A percentile compares a stretch with the other conserved stretches of the same genome.
Evolutionary conservation across 2,797 vertebrate species (phyloP).

Genomic region (Tadarida brasiliensis): DNA sequence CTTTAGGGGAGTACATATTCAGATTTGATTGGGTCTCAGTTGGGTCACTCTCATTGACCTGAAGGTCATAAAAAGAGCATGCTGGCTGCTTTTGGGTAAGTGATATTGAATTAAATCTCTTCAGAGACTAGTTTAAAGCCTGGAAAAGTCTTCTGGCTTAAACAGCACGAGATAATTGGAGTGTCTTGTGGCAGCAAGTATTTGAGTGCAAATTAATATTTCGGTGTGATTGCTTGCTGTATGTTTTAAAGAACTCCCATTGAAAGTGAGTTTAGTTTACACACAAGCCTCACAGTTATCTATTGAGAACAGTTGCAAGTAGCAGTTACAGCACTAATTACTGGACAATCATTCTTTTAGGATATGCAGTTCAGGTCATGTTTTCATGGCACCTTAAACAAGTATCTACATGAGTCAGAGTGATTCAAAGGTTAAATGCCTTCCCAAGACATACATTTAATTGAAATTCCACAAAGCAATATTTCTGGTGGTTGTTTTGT

Average conservation of each 20-base stretch:
- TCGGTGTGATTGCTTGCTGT: constrained; percentile 71
- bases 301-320: constrained; percentile 66
- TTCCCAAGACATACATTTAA: constrained; percentile 58
- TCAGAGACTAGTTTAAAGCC: constrained; percentile 83
- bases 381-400: constrained; percentile 60
- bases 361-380: constrained; percentile 66
- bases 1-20: constrained; percentile 77
- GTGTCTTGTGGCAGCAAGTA: constrained; percentile 73
- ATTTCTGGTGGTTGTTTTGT: neutral
- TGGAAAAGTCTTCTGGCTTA: constrained; percentile 80
- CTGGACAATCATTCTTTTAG: constrained; percentile 40
- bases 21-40: constrained; percentile 76
- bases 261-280: constrained; percentile 69
- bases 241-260: constrained; percentile 69
- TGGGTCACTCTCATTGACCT: constrained; percentile 80
- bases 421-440: constrained; percentile 50
- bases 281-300: constrained; percentile 57
- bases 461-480: neutral
- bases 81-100: constrained; percentile 75
- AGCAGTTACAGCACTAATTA: constrained; percentile 67
- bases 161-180: constrained; percentile 80
- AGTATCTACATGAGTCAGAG: constrained; percentile 19
- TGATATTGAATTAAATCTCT: constrained; percentile 83
- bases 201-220: constrained; percentile 81
- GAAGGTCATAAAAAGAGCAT: constrained; percentile 65